Evolutionary conservation across 2,113 vertebrate species (phyloP), one percentile per base, ranked within the genome.

Genomic region (Ammodytes marinus): DNA sequence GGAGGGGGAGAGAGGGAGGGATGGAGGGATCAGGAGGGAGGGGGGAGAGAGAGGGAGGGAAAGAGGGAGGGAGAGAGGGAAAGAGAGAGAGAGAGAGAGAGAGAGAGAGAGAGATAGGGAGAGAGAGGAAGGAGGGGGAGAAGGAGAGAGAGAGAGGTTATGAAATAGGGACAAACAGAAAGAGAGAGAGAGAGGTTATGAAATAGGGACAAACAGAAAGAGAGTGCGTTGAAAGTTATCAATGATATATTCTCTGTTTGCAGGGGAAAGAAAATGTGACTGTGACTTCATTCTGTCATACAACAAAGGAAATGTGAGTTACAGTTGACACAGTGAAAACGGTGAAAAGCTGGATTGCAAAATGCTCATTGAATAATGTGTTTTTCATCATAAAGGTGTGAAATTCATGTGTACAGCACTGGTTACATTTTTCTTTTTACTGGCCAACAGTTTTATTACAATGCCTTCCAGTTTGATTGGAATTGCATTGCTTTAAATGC

Each of bases 1-100:
- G 27, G 27, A 27, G 27, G 2, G 27, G 27, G 27, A 27, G 27
- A 61, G 4, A 27, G 3, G 27, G 27, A 27, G 1, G 27, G 27
- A 27, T 27, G 27, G 27, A 27, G 94, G 50, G 80, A n/a, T n/a
- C n/a, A n/a, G n/a, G n/a, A 55, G 57, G 19, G 12, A 53, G 0
- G 0, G 5, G 39, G 61, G 17, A 0, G 19, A 19, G 12, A 1
- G 17, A 10, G 14, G 40, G 40, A 15, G 4, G 1, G 27, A 2
- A 27, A 27, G 27, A 27, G 27, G 2, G 27, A 27, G 27, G 27
- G 27, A 27, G 27, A 2, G 27, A 27, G 1, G 27, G 27, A 27
- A 2, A 27, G 27, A 27, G 27, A 27, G 27, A 27, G 27, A 2
- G 27, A 27, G 27, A 2, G 27, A 2, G 27, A 27, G 27, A 27